Percentiles rank a stretch among this genome's conserved stretches.
Conservation (phyloP, 2,888 invertebrate genomes). For the Acanthosepion esculentum region DNA sequence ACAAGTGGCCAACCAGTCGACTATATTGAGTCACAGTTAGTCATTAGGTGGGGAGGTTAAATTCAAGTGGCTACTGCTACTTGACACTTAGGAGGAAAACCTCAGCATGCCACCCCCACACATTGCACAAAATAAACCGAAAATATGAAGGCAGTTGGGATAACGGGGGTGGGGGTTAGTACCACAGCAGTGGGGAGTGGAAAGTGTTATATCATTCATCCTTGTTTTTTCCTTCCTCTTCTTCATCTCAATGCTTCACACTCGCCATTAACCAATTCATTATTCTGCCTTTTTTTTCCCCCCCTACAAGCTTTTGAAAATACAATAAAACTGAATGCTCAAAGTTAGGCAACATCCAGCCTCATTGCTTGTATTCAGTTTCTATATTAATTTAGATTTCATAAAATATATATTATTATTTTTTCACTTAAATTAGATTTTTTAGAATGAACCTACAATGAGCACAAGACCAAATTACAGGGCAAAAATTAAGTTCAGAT, state of each 20-base stretch:
- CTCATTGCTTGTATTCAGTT: background rate
- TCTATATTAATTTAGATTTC: background rate
- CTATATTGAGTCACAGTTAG: constrained; percentile 22
- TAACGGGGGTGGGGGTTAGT: background rate
- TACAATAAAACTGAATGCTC: background rate
- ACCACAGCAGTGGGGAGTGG: background rate
- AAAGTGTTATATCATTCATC: background rate
- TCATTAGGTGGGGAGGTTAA: constrained; percentile 13
- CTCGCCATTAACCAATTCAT: background rate
- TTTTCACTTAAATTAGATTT: background rate
- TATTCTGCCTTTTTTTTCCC: background rate
- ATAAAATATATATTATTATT: background rate
- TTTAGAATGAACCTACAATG: background rate
- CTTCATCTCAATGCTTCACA: background rate
- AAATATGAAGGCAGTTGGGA: constrained; percentile 4
- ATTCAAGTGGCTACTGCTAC: constrained; percentile 9
- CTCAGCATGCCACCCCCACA: background rate
- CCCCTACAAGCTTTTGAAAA: background rate
- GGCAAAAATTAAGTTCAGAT: no score
- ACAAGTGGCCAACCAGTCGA: background rate
- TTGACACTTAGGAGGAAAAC: background rate
- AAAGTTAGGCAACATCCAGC: background rate
- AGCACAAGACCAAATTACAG: no score
- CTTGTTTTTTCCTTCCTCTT: background rate
- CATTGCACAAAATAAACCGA: background rate